Evolutionary conservation across 2,113 vertebrate species (phyloP), one percentile per base, ranked within the genome.

Genomic region (Bombycilla garrulus): DNA sequence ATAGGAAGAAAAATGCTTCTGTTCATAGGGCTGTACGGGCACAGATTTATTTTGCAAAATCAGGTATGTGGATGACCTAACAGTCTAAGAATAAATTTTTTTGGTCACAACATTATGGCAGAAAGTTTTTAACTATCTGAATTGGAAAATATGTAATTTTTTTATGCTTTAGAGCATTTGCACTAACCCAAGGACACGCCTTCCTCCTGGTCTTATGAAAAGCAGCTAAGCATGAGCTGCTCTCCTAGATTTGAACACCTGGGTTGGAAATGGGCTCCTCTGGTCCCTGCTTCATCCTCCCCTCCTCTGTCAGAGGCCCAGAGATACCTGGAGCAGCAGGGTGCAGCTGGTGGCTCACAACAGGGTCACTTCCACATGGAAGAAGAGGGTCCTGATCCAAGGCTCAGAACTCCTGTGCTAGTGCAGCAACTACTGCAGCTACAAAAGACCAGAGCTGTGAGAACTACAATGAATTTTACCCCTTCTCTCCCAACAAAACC

Each of bases 1-100:
- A 77, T 9, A 13, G 40, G 73, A 92, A 87, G 54, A 83, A 95
- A 74, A 84, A 38, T 48, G n/a, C 36, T 48, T 87, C 82, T 81
- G 65, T 90, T 93, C 77, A 33, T 8, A 77, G 56, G 44, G 48
- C 4, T 6, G 26, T 31, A 40, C 2, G 23, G 60, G 66, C 57
- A 47, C 33, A 28, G 36, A 67, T 66, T 69, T 87, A 74, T 84
- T 61, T 81, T 62, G 14, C 21, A 9, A 29, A 54, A 47, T 60
- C 50, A 70, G 16, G 4, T 53, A 61, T 14, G 40, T 21, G 86
- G 31, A 53, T 40, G 40, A 79, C 44, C 23, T 51, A 65, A 44
- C 8, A 65, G 47, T 42, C 19, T 61, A 51, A 73, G 15, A 82
- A 56, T 5, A 38, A 9, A 2, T 44, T 26, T 13, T 50, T 70